phyloP scores from a whole-genome alignment of 2,888 invertebrate species.

The Crioceris asparagi region DNA sequence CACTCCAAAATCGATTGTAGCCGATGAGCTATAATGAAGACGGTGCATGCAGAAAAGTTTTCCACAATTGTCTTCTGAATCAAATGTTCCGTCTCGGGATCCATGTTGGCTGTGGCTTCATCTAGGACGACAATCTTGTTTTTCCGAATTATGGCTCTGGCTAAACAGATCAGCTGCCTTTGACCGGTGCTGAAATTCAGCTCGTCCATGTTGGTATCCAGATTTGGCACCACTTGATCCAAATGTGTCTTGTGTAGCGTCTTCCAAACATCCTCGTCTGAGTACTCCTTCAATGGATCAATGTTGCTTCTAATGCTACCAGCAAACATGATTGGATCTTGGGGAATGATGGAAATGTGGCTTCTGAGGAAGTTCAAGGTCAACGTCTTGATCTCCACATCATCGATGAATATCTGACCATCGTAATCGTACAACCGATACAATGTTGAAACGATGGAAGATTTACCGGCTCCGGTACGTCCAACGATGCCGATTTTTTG shows the following conservation, averaged over 20 bases:
- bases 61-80: conserved; percentile 44
- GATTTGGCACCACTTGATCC: conserved; percentile 29
- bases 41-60: conserved; percentile 43
- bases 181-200: conserved; percentile 35
- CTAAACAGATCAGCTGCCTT: conserved; percentile 46
- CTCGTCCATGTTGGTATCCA: conserved; percentile 21
- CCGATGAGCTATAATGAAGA: conserved; percentile 40
- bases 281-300: conserved; percentile 24
- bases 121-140: conserved; percentile 45
- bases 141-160: conserved; percentile 42
- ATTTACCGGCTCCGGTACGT: conserved; percentile 78
- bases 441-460: conserved; percentile 63
- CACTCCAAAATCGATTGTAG: conserved; percentile 47
- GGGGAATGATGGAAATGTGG: conserved; percentile 42
- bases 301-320: conserved; percentile 43
- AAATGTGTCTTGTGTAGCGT: conserved; percentile 33
- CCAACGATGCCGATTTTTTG: conserved; percentile 73
- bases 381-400: conserved; percentile 31
- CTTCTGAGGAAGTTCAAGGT: conserved; percentile 40
- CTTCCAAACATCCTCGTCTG: conserved; percentile 28
- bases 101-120: conserved; percentile 48
- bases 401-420: conserved; percentile 53
- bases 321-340: conserved; percentile 42
- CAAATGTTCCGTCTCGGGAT: conserved; percentile 42
- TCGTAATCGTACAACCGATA: conserved; percentile 55